These are phyloP conservation scores for Scortum barcoo DNA, from an alignment of 2,113 vertebrate genomes.

Conservation along the genomic window DNA sequence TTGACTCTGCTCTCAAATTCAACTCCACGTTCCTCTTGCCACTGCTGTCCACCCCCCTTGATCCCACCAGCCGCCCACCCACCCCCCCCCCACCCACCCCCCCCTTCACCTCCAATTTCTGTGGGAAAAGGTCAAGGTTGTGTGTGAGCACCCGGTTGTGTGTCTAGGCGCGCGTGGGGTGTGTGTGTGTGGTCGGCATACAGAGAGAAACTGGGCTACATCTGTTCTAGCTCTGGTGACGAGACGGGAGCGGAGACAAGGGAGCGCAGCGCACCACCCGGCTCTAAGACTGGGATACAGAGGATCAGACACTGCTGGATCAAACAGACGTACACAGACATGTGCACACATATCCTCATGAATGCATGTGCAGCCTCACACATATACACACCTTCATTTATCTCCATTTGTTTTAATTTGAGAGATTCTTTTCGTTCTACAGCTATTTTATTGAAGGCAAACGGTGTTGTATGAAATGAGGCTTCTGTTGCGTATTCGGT, in stretches of 20 bases:
- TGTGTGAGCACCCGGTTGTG: constrained; percentile 51
- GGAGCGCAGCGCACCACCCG: constrained; percentile 5
- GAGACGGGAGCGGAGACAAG: neutral
- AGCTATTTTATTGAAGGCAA: neutral
- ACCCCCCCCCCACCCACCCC: constrained; percentile 27
- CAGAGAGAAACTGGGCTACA: constrained; percentile 47
- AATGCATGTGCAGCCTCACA: neutral
- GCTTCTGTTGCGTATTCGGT: constrained; percentile 14
- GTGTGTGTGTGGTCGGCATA: constrained; percentile 61
- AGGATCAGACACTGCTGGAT: constrained; percentile 31
- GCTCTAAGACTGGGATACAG: constrained; percentile 36
- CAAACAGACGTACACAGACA: constrained; percentile 4
- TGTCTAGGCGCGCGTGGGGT: constrained; percentile 18
- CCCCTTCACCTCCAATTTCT: constrained; percentile 51
- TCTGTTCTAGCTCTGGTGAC: constrained; percentile 42
- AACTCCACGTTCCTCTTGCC: constrained; percentile 40
- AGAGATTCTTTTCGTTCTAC: neutral
- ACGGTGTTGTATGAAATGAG: neutral
- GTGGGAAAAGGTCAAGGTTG: constrained; percentile 81
- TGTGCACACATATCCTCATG: neutral
- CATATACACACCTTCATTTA: neutral
- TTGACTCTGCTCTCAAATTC: constrained; percentile 59
- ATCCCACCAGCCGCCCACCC: constrained; percentile 29
- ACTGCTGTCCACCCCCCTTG: constrained; percentile 27
- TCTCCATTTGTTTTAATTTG: constrained; percentile 1